Evolutionary conservation across 2,888 invertebrate species (phyloP).

Genomic region (Eucera pruinosa): DNA sequence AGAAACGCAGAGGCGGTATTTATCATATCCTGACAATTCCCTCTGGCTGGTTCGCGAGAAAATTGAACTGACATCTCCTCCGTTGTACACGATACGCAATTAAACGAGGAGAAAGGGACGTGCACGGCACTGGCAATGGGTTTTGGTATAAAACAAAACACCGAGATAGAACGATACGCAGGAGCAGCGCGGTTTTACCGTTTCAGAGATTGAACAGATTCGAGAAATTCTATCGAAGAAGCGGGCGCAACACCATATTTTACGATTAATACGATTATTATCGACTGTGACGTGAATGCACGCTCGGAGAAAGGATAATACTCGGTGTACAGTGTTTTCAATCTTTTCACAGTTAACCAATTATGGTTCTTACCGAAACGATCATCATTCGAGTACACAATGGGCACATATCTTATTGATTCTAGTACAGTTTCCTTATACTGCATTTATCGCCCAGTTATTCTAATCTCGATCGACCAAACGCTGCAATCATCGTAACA

Average conservation of each 20-base stretch:
- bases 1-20: constrained; percentile 34
- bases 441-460: neutral
- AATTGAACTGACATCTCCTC: constrained; percentile 39
- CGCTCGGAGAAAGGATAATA: constrained; percentile 43
- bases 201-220: constrained; percentile 19
- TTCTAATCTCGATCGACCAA: constrained; percentile 7
- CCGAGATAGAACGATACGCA: neutral
- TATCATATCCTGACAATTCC: constrained; percentile 51
- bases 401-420: constrained; percentile 19
- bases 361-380: constrained; percentile 42
- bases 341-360: neutral
- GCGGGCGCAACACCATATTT: constrained; percentile 20
- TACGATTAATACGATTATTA: constrained; percentile 51
- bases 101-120: constrained; percentile 26
- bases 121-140: neutral
- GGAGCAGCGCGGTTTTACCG: neutral
- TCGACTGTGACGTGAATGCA: constrained; percentile 41
- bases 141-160: constrained; percentile 1
- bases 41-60: constrained; percentile 25
- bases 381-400: constrained; percentile 20
- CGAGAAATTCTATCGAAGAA: constrained; percentile 20
- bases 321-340: constrained; percentile 4
- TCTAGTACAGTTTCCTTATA: constrained; percentile 3
- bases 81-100: constrained; percentile 22
- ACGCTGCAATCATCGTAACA: constrained; percentile 1